Evolutionary conservation across 2,888 invertebrate genomes (phyloP).

Genomic region (Alsophila aescularia): DNA sequence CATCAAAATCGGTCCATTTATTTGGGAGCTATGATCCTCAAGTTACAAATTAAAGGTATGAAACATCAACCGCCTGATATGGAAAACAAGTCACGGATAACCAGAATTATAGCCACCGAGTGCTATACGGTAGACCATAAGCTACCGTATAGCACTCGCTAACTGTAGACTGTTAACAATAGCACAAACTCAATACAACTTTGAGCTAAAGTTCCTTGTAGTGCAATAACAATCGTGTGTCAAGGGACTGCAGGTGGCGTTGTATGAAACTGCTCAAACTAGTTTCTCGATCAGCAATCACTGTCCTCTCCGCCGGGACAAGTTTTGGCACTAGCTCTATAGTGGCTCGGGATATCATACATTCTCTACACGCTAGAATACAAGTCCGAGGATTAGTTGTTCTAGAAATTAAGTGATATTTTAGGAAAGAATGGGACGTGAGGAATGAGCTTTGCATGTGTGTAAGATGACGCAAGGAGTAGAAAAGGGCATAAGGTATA

Average conservation of each 20-base stretch:
- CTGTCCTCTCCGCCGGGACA: slow-evolving; percentile 5
- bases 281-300: slow-evolving; percentile 25
- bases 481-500: no score
- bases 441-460: no score
- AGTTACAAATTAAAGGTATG: no score
- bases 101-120: not conserved
- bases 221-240: slow-evolving; percentile 26
- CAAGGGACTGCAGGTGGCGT: slow-evolving; percentile 27
- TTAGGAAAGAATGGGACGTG: no score
- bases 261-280: slow-evolving; percentile 24
- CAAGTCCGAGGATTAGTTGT: not conserved
- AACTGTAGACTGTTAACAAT: slow-evolving; percentile 2
- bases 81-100: no score
- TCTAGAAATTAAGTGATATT: not conserved
- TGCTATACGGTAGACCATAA: not conserved
- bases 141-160: no score
- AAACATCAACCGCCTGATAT: no score
- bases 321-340: slow-evolving; percentile 13
- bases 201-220: slow-evolving; percentile 4
- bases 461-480: no score
- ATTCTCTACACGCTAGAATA: not conserved
- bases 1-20: no score
- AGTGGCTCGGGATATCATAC: not conserved
- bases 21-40: no score
- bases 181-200: not conserved